Evolutionary conservation across 2,797 vertebrate genomes (phyloP), one percentile per base, ranked within the genome.

Genomic region (Periparus ater): DNA sequence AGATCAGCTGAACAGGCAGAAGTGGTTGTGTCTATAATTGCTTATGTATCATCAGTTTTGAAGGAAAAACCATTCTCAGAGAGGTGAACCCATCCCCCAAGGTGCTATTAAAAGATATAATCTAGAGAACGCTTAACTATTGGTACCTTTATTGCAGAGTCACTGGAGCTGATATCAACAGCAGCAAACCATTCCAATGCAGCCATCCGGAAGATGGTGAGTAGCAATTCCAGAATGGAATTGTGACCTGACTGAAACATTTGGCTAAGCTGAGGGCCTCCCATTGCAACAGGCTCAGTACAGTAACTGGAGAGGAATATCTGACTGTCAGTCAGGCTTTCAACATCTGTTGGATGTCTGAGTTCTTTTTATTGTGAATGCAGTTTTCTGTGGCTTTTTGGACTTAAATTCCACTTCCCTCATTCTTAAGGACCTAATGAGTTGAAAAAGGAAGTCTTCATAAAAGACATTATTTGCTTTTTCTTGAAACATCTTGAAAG

Each of bases 151-250:
- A 53, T 98, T 97, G 62, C 98, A 99, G 99, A 99, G 93, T 99
- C 99, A 3, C 95, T 99, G 97, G 99, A 99, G 96, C 98, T 99
- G 32, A 99, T 99, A 95, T 99, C 99, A 16, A 99, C 99, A 2
- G 99, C 99, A 57, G 99, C 99, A 7, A 99, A 99, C 96, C 99
- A 99, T 94, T 99, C 99, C 47, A 99, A 99, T 3, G 98, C 99
- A 40, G 99, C 99, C 89, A 99, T 99, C 96, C 98, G 98, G 87
- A 99, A 99, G 97, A 99, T 99, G 99, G 99, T 99, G 95, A 98
- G 99, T 96, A 57, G 26, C 55, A 91, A 60, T 6, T 58, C 63
- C 17, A 8, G 54, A n/a, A 29, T 9, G 47, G 34, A 36, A 47
- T 25, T 5, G 5, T 63, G 27, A 80, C 62, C 48, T 90, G 53